These are phyloP conservation scores for Eurois occulta DNA, from an alignment of 2,888 invertebrate genomes.

Conservation along the genomic window DNA sequence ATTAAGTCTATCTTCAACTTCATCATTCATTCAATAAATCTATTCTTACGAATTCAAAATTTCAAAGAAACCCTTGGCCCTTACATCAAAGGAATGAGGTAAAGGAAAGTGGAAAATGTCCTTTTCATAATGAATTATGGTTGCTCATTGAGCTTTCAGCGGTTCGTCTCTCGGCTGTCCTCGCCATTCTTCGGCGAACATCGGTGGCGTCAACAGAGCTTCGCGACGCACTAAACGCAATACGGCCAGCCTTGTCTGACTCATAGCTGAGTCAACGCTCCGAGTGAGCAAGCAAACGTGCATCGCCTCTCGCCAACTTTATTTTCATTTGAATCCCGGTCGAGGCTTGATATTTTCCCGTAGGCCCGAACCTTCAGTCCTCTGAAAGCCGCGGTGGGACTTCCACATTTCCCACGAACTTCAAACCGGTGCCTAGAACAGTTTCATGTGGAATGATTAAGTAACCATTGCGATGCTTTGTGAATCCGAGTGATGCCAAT, in stretches of 20 bases:
- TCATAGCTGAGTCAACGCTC: conserved; percentile 75
- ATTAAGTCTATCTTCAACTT: conserved; percentile 36
- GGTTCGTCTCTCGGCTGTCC: conserved; percentile 73
- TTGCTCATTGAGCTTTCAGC: conserved; percentile 87
- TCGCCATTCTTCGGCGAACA: conserved; percentile 74
- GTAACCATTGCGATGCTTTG: conserved; percentile 77
- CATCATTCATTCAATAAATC: conserved; percentile 51
- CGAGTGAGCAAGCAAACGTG: conserved; percentile 75
- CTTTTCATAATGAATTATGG: conserved; percentile 84
- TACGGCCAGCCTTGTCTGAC: conserved; percentile 78
- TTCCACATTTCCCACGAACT: conserved; percentile 61
- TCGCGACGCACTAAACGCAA: conserved; percentile 58
- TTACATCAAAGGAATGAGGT: conserved; percentile 66
- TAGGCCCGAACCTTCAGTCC: conserved; percentile 86
- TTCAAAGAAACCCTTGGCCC: conserved; percentile 58
- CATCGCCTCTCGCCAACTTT: conserved; percentile 67
- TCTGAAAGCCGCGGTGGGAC: conserved; percentile 77
- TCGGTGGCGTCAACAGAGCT: conserved; percentile 70
- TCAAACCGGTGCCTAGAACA: conserved; percentile 71
- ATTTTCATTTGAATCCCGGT: conserved; percentile 85
- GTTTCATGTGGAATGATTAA: conserved; percentile 84
- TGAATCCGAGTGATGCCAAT: conserved; percentile 58
- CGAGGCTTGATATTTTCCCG: conserved; percentile 88
- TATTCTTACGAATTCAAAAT: conserved; percentile 59
- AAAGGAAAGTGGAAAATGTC: conserved; percentile 79